These are phyloP conservation scores for Hormiphora californensis DNA, from an alignment of 37 sponge, comb jelly and placozoan genomes.

Conservation along the genomic window DNA sequence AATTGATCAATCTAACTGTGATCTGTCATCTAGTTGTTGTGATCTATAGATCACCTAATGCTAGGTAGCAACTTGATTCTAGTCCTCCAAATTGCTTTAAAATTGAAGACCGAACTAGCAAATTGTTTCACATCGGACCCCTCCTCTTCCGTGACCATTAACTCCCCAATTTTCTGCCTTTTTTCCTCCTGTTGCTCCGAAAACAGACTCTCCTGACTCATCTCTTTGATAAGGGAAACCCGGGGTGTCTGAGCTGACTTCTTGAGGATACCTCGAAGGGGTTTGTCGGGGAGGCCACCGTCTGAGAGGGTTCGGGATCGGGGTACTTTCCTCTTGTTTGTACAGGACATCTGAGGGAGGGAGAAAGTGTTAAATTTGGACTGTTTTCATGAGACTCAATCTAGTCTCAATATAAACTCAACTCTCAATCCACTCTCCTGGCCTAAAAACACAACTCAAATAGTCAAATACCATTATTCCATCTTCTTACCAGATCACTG, in stretches of 20 bases:
- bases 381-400: neutral
- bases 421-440: too few species aligned
- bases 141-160: neutral
- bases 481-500: slow-evolving; percentile 11
- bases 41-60: too few species aligned
- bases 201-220: slow-evolving; percentile 10
- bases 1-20: too few species aligned
- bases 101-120: neutral
- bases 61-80: slow-evolving; percentile 20
- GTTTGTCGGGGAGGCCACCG: neutral
- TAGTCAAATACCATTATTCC: neutral
- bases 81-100: slow-evolving; percentile 1
- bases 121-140: neutral
- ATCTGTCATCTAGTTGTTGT: too few species aligned
- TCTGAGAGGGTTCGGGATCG: slow-evolving; percentile 42
- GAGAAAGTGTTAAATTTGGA: neutral
- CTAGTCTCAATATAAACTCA: too few species aligned
- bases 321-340: neutral
- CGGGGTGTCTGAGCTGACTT: neutral
- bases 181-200: neutral
- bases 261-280: slow-evolving; percentile 6
- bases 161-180: neutral
- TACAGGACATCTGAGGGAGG: neutral
- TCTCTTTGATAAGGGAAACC: neutral
- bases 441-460: too few species aligned